These are phyloP conservation scores for Scelioninae gen. 1 DNA, from an alignment of 2,888 invertebrate species.

Conservation along the genomic window DNA sequence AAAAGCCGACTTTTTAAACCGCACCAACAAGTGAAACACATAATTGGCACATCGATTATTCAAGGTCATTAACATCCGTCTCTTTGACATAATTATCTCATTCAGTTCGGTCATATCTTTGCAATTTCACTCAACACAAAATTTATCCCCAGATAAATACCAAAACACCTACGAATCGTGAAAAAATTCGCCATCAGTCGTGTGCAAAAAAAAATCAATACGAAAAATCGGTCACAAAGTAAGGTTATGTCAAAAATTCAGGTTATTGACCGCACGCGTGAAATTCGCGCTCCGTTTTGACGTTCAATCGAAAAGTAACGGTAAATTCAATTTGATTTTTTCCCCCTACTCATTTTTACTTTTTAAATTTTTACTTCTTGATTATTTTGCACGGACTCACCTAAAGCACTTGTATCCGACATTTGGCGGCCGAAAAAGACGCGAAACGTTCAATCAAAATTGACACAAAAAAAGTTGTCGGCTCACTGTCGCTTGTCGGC, in stretches of 20 bases:
- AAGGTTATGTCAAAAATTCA: constrained; percentile 45
- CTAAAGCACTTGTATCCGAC: neutral
- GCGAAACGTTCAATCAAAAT: too few relatives aligned
- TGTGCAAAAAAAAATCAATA: constrained; percentile 34
- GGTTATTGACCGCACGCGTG: constrained; percentile 44
- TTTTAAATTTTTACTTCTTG: too few relatives aligned
- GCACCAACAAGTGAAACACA: constrained; percentile 23
- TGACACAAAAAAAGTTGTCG: neutral
- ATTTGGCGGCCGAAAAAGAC: neutral
- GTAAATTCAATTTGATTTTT: neutral
- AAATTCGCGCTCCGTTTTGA: neutral
- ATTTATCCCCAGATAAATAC: too few relatives aligned
- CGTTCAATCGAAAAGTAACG: neutral
- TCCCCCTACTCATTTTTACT: too few relatives aligned
- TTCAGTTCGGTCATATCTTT: neutral
- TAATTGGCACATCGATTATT: constrained; percentile 53
- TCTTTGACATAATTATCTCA: constrained; percentile 50
- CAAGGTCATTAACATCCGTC: constrained; percentile 60
- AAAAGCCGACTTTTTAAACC: constrained; percentile 1
- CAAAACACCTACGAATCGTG: too few relatives aligned
- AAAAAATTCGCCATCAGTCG: too few relatives aligned
- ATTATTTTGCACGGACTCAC: neutral
- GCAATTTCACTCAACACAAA: too few relatives aligned
- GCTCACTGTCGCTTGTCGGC: constrained; percentile 35
- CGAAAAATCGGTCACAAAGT: constrained; percentile 39